Percentiles rank a stretch among this genome's conserved stretches.
Evolutionary conservation across 2,113 vertebrate species (phyloP).

Genomic region (Plotosus lineatus): DNA sequence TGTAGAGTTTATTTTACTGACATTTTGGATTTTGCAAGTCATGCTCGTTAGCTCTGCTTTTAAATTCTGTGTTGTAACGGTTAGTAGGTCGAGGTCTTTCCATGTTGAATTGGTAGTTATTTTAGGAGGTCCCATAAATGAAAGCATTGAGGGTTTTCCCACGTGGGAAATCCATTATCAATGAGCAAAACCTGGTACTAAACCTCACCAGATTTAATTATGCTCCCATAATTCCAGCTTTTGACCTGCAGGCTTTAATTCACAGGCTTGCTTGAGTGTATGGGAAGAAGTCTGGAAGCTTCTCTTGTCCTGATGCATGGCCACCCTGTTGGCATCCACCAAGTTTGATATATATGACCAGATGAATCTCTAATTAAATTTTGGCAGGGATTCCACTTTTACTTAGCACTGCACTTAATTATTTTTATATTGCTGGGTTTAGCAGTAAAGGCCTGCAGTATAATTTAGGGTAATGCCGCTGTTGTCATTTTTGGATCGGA

Average conservation of each 20-base stretch:
- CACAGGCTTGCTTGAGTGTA: conserved; percentile 58
- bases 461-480: conserved; percentile 78
- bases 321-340: conserved; percentile 85
- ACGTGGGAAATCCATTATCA: conserved; percentile 66
- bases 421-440: conserved; percentile 75
- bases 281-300: conserved; percentile 69
- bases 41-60: background rate
- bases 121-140: conserved; percentile 56
- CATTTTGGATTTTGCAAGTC: background rate
- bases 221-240: conserved; percentile 69
- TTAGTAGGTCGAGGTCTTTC: background rate
- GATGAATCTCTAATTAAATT: conserved; percentile 93
- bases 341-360: conserved; percentile 87
- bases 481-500: conserved; percentile 49
- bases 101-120: conserved; percentile 57
- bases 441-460: conserved; percentile 65
- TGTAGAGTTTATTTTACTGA: background rate
- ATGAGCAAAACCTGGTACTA: conserved; percentile 72
- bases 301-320: conserved; percentile 79
- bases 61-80: background rate
- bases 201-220: conserved; percentile 73
- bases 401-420: conserved; percentile 81
- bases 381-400: conserved; percentile 81
- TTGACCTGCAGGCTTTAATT: conserved; percentile 60
- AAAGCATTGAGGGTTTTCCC: conserved; percentile 53